Base-by-base conservation (phyloP, 2,888 invertebrate species). In the Notocelia uddmanniana region DNA sequence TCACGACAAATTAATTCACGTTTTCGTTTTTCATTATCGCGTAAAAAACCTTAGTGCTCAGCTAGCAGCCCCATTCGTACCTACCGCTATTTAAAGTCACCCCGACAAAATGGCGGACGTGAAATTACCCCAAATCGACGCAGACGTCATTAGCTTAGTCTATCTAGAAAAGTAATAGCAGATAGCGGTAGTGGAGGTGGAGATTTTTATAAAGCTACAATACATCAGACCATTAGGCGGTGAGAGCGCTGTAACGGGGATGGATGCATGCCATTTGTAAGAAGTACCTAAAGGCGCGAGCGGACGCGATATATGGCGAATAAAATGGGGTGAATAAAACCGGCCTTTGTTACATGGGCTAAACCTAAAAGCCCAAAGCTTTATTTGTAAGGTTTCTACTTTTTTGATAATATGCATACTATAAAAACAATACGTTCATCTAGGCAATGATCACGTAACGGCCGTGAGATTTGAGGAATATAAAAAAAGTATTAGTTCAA, bases 201-300 rank as follows among this genome's bases (percentile, higher is more conserved):
- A 81, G 83, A 86, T 89, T 74, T 73, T 76, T 89, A 89, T 88
- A 85, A 86, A 89, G 85, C 84, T 85, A 88, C 87, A 82, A 90
- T 92, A 90, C 82, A 89, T 92, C 88, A 91, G 81, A 74, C 84
- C 83, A 87, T 91, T 90, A 91, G 82, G 76, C 80, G 84, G 77
- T 76, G 86, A 87, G 86, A 87, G 83, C 85, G 79, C 79, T 74
- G 81, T 85, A 89, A 89, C 86, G 78, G 81, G 84, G 89, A 91
- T 81, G 84, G 83, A 92, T 91, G 88, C 85, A 83, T 77, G 79
- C 83, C 83, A 88, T 91, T 90, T 83, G 66, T 75, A 52, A 69
- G 55, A 23, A 54, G 71, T 37, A n/a, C n/a, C n/a, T n/a, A n/a
- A 50, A 66, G 66, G 11, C 13, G 78, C 87, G 77, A 80, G 60